Conservation (phyloP, 2,888 invertebrate genomes). For the Augiades crinisus region DNA sequence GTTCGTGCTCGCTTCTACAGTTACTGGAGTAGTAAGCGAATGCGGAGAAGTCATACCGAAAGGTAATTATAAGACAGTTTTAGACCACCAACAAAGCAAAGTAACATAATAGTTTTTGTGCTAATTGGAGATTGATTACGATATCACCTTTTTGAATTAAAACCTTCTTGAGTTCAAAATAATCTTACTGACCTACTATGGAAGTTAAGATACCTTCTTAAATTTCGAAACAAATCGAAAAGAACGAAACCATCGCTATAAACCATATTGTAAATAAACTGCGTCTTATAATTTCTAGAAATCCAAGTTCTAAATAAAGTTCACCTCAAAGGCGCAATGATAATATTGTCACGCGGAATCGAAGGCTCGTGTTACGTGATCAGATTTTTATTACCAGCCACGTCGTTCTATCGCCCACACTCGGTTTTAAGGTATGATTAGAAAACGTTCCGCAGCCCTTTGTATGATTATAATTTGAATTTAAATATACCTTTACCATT, state of each 20-base stretch:
- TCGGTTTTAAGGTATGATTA: conserved; percentile 2
- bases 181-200: no score
- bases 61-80: no score
- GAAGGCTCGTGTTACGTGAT: conserved; percentile 4
- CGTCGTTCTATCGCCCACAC: conserved; percentile 6
- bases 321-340: not conserved
- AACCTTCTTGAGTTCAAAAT: no score
- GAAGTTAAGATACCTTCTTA: no score
- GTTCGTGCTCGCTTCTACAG: conserved; percentile 8
- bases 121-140: conserved; percentile 5
- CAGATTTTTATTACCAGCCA: conserved; percentile 5
- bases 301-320: not conserved
- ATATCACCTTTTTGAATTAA: conserved; percentile 2
- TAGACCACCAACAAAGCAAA: conserved; percentile 7
- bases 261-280: no score
- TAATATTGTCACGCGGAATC: conserved; percentile 3
- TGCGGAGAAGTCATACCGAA: not conserved
- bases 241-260: no score
- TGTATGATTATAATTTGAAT: conserved; percentile 1
- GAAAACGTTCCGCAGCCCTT: conserved; percentile 3
- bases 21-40: not conserved
- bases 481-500: not conserved
- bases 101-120: conserved; percentile 6
- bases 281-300: not conserved
- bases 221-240: no score